These are phyloP conservation scores for Perca fluviatilis DNA, from an alignment of 2,113 vertebrate genomes.

Conservation along the genomic window DNA sequence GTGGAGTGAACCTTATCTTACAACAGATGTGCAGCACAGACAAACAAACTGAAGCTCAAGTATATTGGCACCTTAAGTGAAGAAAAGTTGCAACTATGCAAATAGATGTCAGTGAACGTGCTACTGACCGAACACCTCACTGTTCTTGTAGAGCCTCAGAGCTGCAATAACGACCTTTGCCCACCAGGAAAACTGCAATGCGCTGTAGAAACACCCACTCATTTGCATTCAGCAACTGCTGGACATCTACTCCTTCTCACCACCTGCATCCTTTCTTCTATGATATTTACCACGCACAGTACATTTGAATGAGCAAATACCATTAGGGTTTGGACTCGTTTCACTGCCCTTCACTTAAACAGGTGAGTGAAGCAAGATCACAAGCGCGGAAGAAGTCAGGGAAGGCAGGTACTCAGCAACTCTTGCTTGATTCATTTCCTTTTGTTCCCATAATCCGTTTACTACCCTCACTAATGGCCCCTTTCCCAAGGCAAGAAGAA, in stretches of 20 bases:
- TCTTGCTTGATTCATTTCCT: slow-evolving; percentile 64
- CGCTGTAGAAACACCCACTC: too few species aligned
- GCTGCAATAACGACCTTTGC: neutral
- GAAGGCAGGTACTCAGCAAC: neutral
- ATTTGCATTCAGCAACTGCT: neutral
- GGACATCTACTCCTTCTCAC: neutral
- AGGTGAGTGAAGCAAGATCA: neutral
- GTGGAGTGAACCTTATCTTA: slow-evolving; percentile 54
- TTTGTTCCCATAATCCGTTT: slow-evolving; percentile 65
- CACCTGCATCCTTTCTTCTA: neutral
- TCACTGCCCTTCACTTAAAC: neutral
- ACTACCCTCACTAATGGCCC: slow-evolving; percentile 57
- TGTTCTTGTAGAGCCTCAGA: neutral
- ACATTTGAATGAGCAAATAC: slow-evolving; percentile 35
- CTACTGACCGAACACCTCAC: neutral
- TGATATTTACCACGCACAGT: slow-evolving; percentile 4
- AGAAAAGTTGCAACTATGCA: slow-evolving; percentile 52
- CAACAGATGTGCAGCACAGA: slow-evolving; percentile 48
- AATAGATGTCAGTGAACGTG: neutral
- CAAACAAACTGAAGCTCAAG: slow-evolving; percentile 48
- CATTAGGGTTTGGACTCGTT: neutral
- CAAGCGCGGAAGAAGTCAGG: slow-evolving; percentile 1
- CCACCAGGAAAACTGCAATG: neutral
- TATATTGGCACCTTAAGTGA: slow-evolving; percentile 47
- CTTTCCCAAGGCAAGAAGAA: slow-evolving; percentile 36